Evolutionary conservation across 2,797 vertebrate species (phyloP), one percentile per base, ranked within the genome.

Genomic region (Oreortyx pictus): DNA sequence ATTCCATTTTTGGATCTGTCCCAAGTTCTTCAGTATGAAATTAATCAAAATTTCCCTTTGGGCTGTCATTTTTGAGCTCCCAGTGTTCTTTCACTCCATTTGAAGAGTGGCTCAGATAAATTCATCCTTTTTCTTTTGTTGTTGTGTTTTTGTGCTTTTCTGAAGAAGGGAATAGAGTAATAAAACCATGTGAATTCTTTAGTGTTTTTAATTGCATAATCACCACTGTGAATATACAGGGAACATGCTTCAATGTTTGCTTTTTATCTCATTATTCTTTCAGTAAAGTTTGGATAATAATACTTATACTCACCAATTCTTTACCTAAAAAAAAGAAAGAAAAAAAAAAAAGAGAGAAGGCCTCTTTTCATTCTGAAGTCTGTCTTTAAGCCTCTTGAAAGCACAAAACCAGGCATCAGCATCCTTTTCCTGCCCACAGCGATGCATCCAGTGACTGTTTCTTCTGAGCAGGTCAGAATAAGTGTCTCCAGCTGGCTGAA

Each of bases 401-500:
- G 86, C 75, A 87, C 14, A 87, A 88, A 96, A 78, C 5, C 29
- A 93, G 35, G 41, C 83, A 25, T 86, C 82, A 84, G 41, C 60
- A 71, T 77, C 29, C 33, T 85, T 74, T 78, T 50, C 73, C 17
- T 73, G 91, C 22, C 31, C 31, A 4, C 61, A 76, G 72, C 11
- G 41, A 68, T 62, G 60, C 44, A 89, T 71, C 66, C 68, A 65
- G 60, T 65, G 74, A 44, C 37, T 1, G 0, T 76, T 82, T 96
- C 80, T 64, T 91, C 62, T 75, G 73, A 94, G 77, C 47, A 70
- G 76, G 81, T 95, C 86, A 95, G 74, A 84, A 92, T 93, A 88
- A 91, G 39, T 4, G 9, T 90, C 84, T 91, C 60, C 41, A 93
- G 73, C 87, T 84, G 85, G 76, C 56, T 95, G 90, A 93, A 25